phyloP scores from a whole-genome alignment of 2,888 invertebrate genomes.

The Dorcus hopei region DNA sequence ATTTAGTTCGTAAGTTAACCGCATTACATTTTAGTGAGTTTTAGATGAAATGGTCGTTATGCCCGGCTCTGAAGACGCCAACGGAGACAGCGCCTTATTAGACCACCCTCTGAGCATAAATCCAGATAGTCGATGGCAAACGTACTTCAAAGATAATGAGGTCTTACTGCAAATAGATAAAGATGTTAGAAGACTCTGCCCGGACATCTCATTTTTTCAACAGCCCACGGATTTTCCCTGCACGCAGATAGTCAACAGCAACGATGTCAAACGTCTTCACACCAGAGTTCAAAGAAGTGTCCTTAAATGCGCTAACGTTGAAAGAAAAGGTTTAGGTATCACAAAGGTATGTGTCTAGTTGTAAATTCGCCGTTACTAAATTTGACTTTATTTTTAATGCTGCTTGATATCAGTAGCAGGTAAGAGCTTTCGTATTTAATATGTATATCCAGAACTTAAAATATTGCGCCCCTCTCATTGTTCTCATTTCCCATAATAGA shows the following conservation, averaged over 20 bases:
- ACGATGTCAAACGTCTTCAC: slow-evolving; percentile 79
- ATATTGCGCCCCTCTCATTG: too few relatives aligned
- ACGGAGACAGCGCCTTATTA: slow-evolving; percentile 59
- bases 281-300: slow-evolving; percentile 84
- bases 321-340: slow-evolving; percentile 82
- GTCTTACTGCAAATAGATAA: slow-evolving; percentile 97
- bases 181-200: slow-evolving; percentile 90
- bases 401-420: slow-evolving; percentile 33
- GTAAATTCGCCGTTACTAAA: neutral
- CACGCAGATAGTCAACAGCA: slow-evolving; percentile 72
- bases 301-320: slow-evolving; percentile 83
- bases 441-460: too few relatives aligned
- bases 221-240: slow-evolving; percentile 90
- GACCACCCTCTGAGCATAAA: slow-evolving; percentile 95
- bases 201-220: slow-evolving; percentile 97
- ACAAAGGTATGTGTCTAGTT: slow-evolving; percentile 66
- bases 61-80: slow-evolving; percentile 63
- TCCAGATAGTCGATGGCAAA: slow-evolving; percentile 93
- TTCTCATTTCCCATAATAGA: too few relatives aligned
- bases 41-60: slow-evolving; percentile 84
- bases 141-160: slow-evolving; percentile 96
- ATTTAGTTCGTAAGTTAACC: neutral
- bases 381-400: slow-evolving; percentile 14
- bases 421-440: slow-evolving; percentile 8
- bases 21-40: slow-evolving; percentile 16